Percentiles rank a stretch among this genome's conserved stretches.
phyloP scores from a whole-genome alignment of 2,113 vertebrate genomes.

The Tamias sibiricus region DNA sequence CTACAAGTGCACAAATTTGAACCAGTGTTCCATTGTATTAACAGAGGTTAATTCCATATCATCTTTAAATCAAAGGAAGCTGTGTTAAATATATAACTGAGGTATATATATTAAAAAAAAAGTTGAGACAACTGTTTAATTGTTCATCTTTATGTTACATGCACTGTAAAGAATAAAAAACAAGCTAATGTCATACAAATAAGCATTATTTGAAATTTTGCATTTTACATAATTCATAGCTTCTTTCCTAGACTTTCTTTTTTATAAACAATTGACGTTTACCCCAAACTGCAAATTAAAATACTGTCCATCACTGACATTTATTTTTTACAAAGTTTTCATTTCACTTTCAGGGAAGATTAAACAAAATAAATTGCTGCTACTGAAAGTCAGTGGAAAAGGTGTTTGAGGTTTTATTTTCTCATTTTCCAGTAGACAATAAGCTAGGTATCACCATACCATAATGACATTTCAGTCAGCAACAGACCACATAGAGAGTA shows the following conservation, averaged over 20 bases:
- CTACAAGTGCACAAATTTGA: neutral
- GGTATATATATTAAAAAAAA: neutral
- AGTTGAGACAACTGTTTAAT: neutral
- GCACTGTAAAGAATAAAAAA: neutral
- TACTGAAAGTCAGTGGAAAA: neutral
- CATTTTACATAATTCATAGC: neutral
- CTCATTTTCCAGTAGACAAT: neutral
- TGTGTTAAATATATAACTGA: neutral
- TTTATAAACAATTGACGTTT: slow-evolving; percentile 33
- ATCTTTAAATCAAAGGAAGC: neutral
- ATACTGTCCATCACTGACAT: neutral
- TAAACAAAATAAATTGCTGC: slow-evolving; percentile 41
- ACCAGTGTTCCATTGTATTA: neutral
- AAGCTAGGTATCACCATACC: neutral
- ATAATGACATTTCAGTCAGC: neutral
- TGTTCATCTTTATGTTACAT: neutral
- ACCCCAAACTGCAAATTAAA: slow-evolving; percentile 16
- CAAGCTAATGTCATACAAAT: neutral
- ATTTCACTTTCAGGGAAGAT: neutral
- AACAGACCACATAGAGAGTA: neutral
- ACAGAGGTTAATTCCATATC: neutral
- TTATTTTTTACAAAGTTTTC: slow-evolving; percentile 26
- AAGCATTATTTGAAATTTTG: neutral
- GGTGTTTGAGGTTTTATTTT: neutral
- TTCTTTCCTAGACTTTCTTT: neutral